These are phyloP conservation scores for Porites rus DNA, from an alignment of 92 coral and sea anemone genomes.

Conservation along the genomic window DNA sequence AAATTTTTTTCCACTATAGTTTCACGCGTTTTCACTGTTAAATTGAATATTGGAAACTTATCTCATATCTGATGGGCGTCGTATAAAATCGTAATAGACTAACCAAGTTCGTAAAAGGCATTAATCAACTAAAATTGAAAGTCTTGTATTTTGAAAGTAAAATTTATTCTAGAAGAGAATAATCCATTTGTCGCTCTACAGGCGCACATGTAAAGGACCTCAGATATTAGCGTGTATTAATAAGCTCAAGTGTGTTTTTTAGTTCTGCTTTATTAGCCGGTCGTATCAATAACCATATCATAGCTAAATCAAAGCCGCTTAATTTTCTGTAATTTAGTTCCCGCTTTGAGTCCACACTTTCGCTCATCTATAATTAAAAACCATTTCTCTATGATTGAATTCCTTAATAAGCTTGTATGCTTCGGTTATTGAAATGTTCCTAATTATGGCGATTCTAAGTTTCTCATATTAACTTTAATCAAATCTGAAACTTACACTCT, in stretches of 20 bases:
- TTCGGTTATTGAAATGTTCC: slow-evolving; percentile 63
- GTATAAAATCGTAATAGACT: background rate
- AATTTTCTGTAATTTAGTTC: slow-evolving; percentile 55
- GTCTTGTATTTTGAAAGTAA: slow-evolving; percentile 66
- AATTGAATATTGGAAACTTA: background rate
- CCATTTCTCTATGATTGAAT: slow-evolving; percentile 52
- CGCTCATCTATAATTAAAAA: slow-evolving; percentile 58
- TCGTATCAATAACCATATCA: slow-evolving; percentile 72
- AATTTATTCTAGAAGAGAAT: slow-evolving; percentile 60
- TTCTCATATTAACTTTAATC: slow-evolving; percentile 74
- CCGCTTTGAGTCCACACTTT: slow-evolving; percentile 39
- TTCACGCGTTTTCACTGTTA: slow-evolving; percentile 3
- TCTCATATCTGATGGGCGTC: slow-evolving; percentile 6
- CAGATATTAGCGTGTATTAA: slow-evolving; percentile 16
- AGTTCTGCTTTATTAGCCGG: slow-evolving; percentile 26
- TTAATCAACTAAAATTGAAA: slow-evolving; percentile 65
- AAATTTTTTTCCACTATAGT: background rate
- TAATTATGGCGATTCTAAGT: slow-evolving; percentile 64
- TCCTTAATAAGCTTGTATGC: slow-evolving; percentile 41
- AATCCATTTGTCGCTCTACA: slow-evolving; percentile 34
- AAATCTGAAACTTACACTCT: slow-evolving; percentile 78
- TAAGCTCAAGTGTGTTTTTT: slow-evolving; percentile 39
- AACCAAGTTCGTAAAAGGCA: slow-evolving; percentile 41
- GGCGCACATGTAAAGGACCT: slow-evolving; percentile 34
- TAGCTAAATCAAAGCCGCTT: slow-evolving; percentile 50